Evolutionary conservation across 2,797 vertebrate species (phyloP).

Genomic region (Catostomus latipinnis): DNA sequence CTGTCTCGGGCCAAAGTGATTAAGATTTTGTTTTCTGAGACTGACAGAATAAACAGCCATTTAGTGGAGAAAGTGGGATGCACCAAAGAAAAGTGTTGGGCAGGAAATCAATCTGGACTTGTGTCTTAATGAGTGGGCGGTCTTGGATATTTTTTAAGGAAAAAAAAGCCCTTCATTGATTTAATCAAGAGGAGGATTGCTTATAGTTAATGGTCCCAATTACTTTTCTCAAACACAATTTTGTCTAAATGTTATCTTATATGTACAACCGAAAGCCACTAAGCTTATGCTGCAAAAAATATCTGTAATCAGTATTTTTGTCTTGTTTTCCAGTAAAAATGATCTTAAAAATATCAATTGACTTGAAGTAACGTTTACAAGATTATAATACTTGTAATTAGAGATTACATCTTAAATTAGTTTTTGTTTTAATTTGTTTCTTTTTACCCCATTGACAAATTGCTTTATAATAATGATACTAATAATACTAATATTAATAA

Average conservation of each 20-base stretch:
- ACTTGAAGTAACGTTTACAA: too few relatives aligned
- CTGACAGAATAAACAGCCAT: constrained; percentile 42
- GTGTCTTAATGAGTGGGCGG: constrained; percentile 61
- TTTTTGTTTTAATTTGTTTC: too few relatives aligned
- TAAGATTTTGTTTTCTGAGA: constrained; percentile 56
- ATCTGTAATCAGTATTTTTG: too few relatives aligned
- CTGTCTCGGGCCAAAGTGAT: constrained; percentile 56
- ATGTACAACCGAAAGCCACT: too few relatives aligned
- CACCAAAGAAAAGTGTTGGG: constrained; percentile 60
- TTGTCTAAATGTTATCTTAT: not conserved
- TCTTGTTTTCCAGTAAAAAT: too few relatives aligned
- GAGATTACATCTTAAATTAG: too few relatives aligned
- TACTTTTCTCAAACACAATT: constrained; percentile 20
- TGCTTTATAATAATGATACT: too few relatives aligned
- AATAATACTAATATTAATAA: too few relatives aligned
- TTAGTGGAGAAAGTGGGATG: constrained; percentile 47
- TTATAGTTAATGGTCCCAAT: constrained; percentile 4
- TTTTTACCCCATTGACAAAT: too few relatives aligned
- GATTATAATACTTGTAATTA: too few relatives aligned
- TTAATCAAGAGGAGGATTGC: not conserved
- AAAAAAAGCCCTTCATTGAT: constrained; percentile 40
- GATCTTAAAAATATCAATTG: too few relatives aligned
- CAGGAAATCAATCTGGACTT: constrained; percentile 72
- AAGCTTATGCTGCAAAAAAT: too few relatives aligned
- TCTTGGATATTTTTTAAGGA: constrained; percentile 25